Conservation (phyloP, 2,888 invertebrate species). For the Drosophila fungiperda region DNA sequence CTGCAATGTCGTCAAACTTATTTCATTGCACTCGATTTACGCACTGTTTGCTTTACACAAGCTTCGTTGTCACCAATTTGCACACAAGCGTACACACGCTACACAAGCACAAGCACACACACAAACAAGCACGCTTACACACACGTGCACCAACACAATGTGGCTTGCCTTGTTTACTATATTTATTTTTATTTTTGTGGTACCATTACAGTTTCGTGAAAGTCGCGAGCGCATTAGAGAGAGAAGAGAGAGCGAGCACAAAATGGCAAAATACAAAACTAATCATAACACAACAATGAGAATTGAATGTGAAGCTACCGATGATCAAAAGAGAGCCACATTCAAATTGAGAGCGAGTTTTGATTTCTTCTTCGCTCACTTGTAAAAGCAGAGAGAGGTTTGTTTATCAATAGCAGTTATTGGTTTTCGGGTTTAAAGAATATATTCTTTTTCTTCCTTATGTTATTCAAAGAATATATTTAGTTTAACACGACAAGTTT, state of each 20-base stretch:
- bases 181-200: constrained; percentile 50
- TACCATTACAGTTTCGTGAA: constrained; percentile 68
- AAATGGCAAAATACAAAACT: constrained; percentile 58
- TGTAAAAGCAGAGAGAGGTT: not conserved
- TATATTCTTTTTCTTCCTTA: not conserved
- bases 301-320: constrained; percentile 26
- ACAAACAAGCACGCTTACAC: constrained; percentile 19
- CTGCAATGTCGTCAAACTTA: constrained; percentile 39
- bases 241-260: constrained; percentile 30
- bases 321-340: constrained; percentile 41
- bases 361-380: constrained; percentile 20
- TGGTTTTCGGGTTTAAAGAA: not conserved
- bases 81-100: constrained; percentile 15
- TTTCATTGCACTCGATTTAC: constrained; percentile 51
- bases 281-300: constrained; percentile 62
- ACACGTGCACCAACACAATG: constrained; percentile 41
- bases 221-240: constrained; percentile 60
- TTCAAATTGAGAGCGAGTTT: constrained; percentile 17
- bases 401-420: not conserved
- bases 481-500: not conserved
- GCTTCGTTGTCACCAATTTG: constrained; percentile 56
- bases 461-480: constrained; percentile 5
- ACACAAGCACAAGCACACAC: constrained; percentile 18
- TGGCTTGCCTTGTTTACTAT: constrained; percentile 66
- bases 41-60: constrained; percentile 43